Evolutionary conservation across 92 coral and sea anemone genomes (phyloP), one percentile per base, ranked within the genome.

Genomic region (Porites rus): DNA sequence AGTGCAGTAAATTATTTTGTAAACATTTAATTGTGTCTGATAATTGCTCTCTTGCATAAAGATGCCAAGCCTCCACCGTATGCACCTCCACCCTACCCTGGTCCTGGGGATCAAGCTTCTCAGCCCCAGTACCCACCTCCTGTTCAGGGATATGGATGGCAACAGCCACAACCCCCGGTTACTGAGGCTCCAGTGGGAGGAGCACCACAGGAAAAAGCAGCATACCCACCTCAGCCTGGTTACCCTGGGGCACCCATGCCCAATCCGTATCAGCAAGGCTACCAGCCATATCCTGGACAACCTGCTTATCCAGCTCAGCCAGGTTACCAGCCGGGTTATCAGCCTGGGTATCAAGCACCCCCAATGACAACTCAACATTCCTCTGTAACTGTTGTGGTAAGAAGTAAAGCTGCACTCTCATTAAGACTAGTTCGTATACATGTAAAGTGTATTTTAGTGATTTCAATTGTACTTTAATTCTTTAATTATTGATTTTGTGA

Each of bases 71-170:
- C 86, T 20, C 86, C 86, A 12, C 62, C 86, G 1, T 82, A 82
- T 82, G 79, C 86, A 14, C 86, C 86, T 1, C 86, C 86, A 38
- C 62, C 86, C 10, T 82, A 82, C 79, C 38, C 79, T n/a, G 69
- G 77, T 38, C 78, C 71, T 38, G 64, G 71, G 54, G 74, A 79
- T 56, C 54, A 28, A 68, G 54, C 75, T 16, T 75, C 52, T 7
- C 82, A 43, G 10, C 77, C 78, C 7, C 86, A 81, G 77, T 82
- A 82, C 63, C 86, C 86, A 50, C 86, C 86, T 28, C 86, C 86
- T 46, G 86, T 79, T 22, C 86, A 82, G 62, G 86, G 71, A 1
- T 82, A 12, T 17, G 58, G 51, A 19, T 71, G 78, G 79, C 69
- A 62, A 21, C 78, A 71, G 72, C 59, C 83, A n/a, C 78, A 69